phyloP scores from a whole-genome alignment of 2,113 vertebrate species.

The Oncorhynchus keta region DNA sequence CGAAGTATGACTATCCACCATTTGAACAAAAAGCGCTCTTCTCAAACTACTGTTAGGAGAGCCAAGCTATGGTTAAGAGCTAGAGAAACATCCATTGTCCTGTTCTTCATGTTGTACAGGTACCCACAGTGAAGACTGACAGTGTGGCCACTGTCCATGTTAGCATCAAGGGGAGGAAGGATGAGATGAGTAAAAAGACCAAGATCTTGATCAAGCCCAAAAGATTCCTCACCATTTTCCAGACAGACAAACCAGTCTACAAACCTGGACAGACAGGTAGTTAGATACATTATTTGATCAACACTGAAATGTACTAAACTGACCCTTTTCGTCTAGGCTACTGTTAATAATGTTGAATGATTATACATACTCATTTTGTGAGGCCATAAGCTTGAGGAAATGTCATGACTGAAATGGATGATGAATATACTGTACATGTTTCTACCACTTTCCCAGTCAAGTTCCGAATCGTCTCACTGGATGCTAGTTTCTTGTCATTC shows the following conservation, averaged over 20 bases:
- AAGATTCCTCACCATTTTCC: slow-evolving; percentile 52
- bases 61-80: neutral
- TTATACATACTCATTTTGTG: no score
- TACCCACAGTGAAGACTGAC: slow-evolving; percentile 42
- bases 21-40: slow-evolving; percentile 39
- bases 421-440: no score
- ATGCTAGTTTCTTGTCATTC: slow-evolving; percentile 51
- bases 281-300: neutral
- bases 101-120: slow-evolving; percentile 41
- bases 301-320: no score
- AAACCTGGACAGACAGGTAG: slow-evolving; percentile 72
- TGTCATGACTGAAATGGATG: no score
- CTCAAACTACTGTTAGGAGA: neutral
- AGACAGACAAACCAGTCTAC: slow-evolving; percentile 74
- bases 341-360: no score
- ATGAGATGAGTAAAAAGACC: slow-evolving; percentile 27
- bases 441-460: slow-evolving; percentile 48
- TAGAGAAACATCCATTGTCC: neutral
- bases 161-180: slow-evolving; percentile 11
- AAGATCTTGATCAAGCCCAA: slow-evolving; percentile 57
- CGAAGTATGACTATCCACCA: neutral
- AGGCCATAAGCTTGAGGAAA: no score
- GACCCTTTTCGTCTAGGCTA: no score
- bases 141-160: slow-evolving; percentile 48
- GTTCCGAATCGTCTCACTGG: slow-evolving; percentile 68